These are phyloP conservation scores for Nephila pilipes DNA, from an alignment of 1,140 invertebrate genomes.

Conservation along the genomic window DNA sequence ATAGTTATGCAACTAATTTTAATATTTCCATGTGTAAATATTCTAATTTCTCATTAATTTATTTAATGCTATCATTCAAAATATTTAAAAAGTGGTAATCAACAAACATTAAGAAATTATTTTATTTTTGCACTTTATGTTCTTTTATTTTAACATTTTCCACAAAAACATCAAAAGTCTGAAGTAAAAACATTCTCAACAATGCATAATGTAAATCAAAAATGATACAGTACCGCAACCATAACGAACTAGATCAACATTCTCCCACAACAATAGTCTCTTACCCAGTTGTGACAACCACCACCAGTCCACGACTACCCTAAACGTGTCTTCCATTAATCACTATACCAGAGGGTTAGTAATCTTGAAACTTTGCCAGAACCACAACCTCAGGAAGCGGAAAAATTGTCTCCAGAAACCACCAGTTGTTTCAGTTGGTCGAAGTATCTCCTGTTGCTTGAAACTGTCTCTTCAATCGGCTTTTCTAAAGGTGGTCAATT, in stretches of 20 bases:
- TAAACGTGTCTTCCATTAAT: conserved; percentile 36
- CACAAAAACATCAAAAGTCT: too few relatives aligned
- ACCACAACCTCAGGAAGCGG: background rate
- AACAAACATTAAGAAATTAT: too few relatives aligned
- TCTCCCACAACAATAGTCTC: background rate
- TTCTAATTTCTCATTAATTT: too few relatives aligned
- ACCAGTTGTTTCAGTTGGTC: conserved; percentile 42
- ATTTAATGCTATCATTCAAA: too few relatives aligned
- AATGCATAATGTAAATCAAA: background rate
- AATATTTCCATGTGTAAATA: too few relatives aligned
- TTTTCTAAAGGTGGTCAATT: conserved; percentile 23
- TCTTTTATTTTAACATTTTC: too few relatives aligned
- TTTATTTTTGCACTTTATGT: background rate
- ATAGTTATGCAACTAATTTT: too few relatives aligned
- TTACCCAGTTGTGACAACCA: background rate
- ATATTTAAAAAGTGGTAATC: too few relatives aligned
- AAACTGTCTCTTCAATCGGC: background rate
- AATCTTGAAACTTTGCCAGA: background rate
- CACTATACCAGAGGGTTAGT: background rate
- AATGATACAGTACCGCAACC: background rate
- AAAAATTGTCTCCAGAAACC: conserved; percentile 36
- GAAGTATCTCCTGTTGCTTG: background rate
- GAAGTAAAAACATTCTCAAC: too few relatives aligned
- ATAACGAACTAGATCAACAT: background rate
- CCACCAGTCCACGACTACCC: conserved; percentile 26